Conservation (phyloP, 1,140 invertebrate genomes). For the Scaptomyza graminum region DNA sequence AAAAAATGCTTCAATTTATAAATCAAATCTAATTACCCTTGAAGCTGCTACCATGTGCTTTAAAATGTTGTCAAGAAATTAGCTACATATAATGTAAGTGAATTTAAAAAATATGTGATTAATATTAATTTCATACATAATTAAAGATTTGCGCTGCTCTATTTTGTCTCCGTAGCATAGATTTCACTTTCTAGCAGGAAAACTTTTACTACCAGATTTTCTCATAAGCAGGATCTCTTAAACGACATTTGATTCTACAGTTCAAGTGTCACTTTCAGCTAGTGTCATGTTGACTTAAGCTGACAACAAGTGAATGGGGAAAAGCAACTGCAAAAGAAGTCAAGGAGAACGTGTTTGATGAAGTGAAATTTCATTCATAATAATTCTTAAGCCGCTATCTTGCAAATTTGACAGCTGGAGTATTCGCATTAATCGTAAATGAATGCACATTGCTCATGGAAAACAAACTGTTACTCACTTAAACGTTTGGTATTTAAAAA, state of each 20-base stretch:
- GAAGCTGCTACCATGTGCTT: neutral
- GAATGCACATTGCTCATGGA: conserved; percentile 16
- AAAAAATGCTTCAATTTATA: neutral
- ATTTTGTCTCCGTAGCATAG: neutral
- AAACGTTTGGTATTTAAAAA: conserved; percentile 13
- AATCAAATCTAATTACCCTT: neutral
- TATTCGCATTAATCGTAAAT: conserved; percentile 36
- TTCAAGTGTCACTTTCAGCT: conserved; percentile 7
- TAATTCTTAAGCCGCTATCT: conserved; percentile 21
- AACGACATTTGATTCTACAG: neutral
- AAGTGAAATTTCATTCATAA: conserved; percentile 52
- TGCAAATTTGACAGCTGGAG: conserved; percentile 13
- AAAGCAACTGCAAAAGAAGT: neutral
- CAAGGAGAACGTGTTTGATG: conserved; percentile 32
- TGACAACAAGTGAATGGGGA: conserved; percentile 32
- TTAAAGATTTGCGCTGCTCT: neutral
- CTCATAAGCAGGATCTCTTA: neutral
- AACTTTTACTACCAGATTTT: neutral
- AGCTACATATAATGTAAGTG: too few relatives aligned
- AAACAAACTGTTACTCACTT: conserved; percentile 29
- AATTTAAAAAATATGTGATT: too few relatives aligned
- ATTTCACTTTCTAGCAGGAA: neutral
- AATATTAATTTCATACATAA: neutral
- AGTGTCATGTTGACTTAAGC: conserved; percentile 25
- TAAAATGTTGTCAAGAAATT: neutral